Evolutionary conservation across 2,113 vertebrate genomes (phyloP).

Genomic region (Corythaeola cristata): DNA sequence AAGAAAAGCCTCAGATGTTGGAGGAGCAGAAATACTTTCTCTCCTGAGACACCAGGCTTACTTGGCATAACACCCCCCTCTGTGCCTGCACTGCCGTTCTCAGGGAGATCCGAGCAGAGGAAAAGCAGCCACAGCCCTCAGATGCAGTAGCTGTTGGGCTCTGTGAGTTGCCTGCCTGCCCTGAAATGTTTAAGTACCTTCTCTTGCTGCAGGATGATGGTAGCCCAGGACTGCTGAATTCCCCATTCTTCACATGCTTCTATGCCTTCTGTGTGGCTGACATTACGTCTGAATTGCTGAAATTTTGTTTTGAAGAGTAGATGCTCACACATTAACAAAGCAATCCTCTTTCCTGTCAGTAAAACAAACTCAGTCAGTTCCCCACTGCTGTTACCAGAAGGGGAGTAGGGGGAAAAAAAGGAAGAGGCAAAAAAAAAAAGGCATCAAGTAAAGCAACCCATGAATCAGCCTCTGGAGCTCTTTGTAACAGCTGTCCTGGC

Average conservation of each 20-base stretch:
- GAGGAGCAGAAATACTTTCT: not conserved
- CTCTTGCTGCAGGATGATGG: not conserved
- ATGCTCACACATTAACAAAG: not conserved
- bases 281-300: not conserved
- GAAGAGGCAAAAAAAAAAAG: no score
- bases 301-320: fast-evolving
- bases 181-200: not conserved
- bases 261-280: fast-evolving
- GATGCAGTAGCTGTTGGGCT: not conserved
- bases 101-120: not conserved
- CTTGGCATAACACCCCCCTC: not conserved
- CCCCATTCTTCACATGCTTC: fast-evolving
- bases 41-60: not conserved
- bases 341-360: not conserved
- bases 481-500: not conserved
- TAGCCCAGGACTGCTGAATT: not conserved
- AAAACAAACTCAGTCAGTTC: not conserved
- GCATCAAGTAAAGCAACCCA: not conserved
- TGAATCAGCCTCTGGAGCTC: not conserved
- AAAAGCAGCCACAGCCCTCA: not conserved
- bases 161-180: not conserved
- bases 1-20: not conserved
- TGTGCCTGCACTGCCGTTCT: not conserved
- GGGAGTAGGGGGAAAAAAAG: no score
- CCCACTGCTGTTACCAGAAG: not conserved